Percentiles rank a stretch among this genome's conserved stretches.
These are phyloP conservation scores for Tokudaia tokunoshimensis DNA, from an alignment of 2,797 vertebrate species.

Conservation along the genomic window DNA sequence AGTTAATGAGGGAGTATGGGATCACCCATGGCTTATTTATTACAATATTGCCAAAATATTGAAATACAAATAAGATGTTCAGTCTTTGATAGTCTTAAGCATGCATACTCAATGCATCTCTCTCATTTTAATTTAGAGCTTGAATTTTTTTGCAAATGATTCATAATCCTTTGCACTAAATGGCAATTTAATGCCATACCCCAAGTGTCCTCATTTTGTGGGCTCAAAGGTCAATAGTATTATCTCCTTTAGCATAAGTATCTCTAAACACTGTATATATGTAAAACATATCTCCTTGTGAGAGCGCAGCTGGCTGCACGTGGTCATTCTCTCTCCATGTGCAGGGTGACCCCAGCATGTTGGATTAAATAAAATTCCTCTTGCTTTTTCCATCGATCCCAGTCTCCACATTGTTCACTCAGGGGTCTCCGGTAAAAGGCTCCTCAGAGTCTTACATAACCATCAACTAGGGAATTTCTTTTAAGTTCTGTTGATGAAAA, in stretches of 20 bases:
- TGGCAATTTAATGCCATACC: not conserved
- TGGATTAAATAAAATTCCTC: too few relatives aligned
- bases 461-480: not conserved
- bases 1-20: not conserved
- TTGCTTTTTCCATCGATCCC: too few relatives aligned
- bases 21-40: conserved; percentile 34
- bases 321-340: too few relatives aligned
- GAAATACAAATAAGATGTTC: conserved; percentile 13
- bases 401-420: too few relatives aligned
- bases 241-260: not conserved
- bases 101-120: not conserved
- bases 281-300: too few relatives aligned
- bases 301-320: too few relatives aligned
- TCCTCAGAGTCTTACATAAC: too few relatives aligned
- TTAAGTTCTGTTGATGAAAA: not conserved
- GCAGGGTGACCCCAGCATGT: too few relatives aligned
- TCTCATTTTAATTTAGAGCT: not conserved
- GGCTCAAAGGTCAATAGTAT: not conserved
- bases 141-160: not conserved
- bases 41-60: not conserved
- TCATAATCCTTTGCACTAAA: not conserved
- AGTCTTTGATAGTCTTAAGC: not conserved
- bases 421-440: too few relatives aligned
- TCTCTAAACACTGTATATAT: not conserved
- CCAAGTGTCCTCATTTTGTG: not conserved